Base-by-base conservation (phyloP, 1,140 invertebrate genomes). In the Camponotus vicinus region DNA sequence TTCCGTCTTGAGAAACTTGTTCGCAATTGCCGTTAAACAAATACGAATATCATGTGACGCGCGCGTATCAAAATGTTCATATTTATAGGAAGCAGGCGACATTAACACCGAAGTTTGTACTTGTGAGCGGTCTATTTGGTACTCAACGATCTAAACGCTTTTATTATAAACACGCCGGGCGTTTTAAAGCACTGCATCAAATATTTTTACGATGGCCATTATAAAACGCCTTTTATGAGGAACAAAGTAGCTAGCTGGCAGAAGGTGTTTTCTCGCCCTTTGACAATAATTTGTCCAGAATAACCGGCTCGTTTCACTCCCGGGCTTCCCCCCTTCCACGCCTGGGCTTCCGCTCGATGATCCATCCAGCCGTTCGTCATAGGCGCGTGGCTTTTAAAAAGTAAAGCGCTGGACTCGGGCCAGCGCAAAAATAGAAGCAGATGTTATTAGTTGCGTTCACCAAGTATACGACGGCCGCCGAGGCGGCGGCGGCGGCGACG, bases 341-440 rank as follows among this genome's bases (percentile, higher is more conserved):
- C 63, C 61, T 66, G 69, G 61, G 86, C 84, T 90, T 91, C 88
- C 89, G 91, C 91, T 94, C 92, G 93, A 95, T 94, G 93, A 95
- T 93, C 93, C 91, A 93, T 94, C 93, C 91, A 93, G 94, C 92
- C 92, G 92, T 94, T 95, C 93, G 93, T 94, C 92, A 95, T 94
- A 95, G 91, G 91, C 90, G 91, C 87, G 90, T 85, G 83, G 91
- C 78, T 83, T 94, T 95, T 94, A 93, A 94, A 95, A 95, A 94
- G 92, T 94, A 93, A 94, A 94, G 92, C 92, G 93, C 94, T 95
- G 95, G 95, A 95, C 92, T 92, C 92, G 92, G 93, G 94, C 95
- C 95, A 95, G 91, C 92, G 94, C 94, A 94, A 95, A 95, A 95
- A 95, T 95, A 95, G 95, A 95, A 95, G 94, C 94, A 95, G 93